These are phyloP conservation scores for Taenaris catops DNA, from an alignment of 2,888 invertebrate genomes.

Conservation along the genomic window DNA sequence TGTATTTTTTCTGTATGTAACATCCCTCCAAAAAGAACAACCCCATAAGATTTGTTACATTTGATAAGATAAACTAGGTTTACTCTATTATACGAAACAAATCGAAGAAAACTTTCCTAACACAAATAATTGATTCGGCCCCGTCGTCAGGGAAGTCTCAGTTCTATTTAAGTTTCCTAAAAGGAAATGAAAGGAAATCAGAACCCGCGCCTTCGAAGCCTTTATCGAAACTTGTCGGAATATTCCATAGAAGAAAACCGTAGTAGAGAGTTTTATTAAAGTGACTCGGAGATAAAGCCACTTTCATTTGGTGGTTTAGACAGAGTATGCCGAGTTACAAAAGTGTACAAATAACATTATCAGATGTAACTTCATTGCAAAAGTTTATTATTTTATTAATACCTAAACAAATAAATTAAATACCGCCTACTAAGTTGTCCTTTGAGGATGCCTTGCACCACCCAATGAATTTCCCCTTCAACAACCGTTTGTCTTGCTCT, in stretches of 20 bases:
- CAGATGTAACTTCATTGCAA: too few species aligned
- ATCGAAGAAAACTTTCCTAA: conserved; percentile 62
- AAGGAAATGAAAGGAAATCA: conserved; percentile 79
- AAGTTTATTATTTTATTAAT: too few species aligned
- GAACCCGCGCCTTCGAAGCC: conserved; percentile 58
- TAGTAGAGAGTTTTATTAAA: conserved; percentile 53
- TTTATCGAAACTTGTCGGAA: conserved; percentile 72
- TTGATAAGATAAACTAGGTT: conserved; percentile 45
- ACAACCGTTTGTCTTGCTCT: conserved; percentile 23
- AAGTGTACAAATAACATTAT: too few species aligned
- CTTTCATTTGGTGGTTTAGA: too few species aligned
- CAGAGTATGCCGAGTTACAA: too few species aligned
- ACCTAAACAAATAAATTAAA: too few species aligned
- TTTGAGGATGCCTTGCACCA: conserved; percentile 23
- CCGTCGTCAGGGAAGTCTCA: conserved; percentile 72
- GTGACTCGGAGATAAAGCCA: conserved; percentile 47
- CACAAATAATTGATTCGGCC: conserved; percentile 76
- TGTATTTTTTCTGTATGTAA: too few species aligned
- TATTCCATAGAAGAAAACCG: conserved; percentile 52
- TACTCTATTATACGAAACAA: conserved; percentile 47
- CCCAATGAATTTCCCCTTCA: conserved; percentile 28
- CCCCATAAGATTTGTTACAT: conserved; percentile 30
- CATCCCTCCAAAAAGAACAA: conserved; percentile 13
- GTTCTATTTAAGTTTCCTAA: conserved; percentile 79
- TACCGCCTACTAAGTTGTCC: too few species aligned